These are phyloP conservation scores for Naja naja DNA, from an alignment of 2,113 vertebrate genomes.

Conservation along the genomic window DNA sequence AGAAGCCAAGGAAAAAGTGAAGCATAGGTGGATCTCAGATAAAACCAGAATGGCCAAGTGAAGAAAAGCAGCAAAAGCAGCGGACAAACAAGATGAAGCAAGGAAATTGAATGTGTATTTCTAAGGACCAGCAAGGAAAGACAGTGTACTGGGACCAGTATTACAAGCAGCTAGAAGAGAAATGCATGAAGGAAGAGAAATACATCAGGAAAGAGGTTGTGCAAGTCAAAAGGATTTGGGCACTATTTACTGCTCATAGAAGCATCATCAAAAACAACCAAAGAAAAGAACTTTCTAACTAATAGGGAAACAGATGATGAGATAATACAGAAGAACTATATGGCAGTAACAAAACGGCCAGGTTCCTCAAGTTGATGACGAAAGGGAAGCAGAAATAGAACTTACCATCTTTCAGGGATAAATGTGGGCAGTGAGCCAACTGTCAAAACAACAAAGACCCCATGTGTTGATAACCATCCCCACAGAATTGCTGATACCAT, in stretches of 20 bases:
- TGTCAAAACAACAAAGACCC: background rate
- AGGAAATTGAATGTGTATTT: background rate
- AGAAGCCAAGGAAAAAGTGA: background rate
- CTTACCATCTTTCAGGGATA: background rate
- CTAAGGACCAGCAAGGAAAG: background rate
- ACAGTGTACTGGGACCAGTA: background rate
- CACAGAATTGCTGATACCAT: background rate
- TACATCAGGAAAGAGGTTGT: background rate
- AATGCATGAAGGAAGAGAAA: background rate
- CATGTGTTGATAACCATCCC: background rate
- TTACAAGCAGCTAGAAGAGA: background rate
- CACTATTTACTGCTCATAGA: background rate
- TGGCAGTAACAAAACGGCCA: background rate
- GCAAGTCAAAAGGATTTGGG: background rate
- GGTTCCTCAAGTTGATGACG: background rate
- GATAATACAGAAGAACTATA: background rate
- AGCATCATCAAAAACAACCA: background rate
- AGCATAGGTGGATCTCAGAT: background rate
- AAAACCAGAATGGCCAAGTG: background rate
- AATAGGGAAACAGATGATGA: background rate
- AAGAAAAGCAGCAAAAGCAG: background rate
- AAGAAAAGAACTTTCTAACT: background rate
- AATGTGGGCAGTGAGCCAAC: background rate
- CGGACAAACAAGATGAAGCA: background rate
- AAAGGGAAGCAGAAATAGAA: background rate